phyloP scores from a whole-genome alignment of 2,797 vertebrate species.

The Lindbergichthys nudifrons region DNA sequence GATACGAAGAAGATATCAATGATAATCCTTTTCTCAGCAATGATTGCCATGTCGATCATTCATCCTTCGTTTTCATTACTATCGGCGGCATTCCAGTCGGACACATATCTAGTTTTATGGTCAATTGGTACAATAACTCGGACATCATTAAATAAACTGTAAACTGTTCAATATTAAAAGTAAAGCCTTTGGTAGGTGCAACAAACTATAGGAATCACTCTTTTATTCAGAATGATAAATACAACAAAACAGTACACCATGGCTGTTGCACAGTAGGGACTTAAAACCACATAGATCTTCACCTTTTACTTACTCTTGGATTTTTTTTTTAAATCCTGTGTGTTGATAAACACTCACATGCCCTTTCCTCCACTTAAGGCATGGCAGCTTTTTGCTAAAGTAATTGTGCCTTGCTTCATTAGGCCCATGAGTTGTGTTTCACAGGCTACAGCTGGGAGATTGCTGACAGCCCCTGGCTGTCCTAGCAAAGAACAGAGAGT shows the following conservation, averaged over 20 bases:
- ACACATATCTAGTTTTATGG: not conserved
- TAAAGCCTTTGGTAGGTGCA: not conserved
- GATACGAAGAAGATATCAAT: not conserved
- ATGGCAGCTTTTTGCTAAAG: constrained; percentile 71
- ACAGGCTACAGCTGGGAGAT: constrained; percentile 79
- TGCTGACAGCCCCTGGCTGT: constrained; percentile 78
- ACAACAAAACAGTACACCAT: not conserved
- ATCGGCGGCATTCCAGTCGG: not conserved
- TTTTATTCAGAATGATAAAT: not conserved
- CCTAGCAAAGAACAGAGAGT: constrained; percentile 61
- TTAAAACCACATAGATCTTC: constrained; percentile 15
- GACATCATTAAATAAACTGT: not conserved
- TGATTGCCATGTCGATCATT: not conserved
- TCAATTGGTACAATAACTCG: not conserved
- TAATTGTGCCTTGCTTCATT: constrained; percentile 82
- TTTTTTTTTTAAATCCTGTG: constrained; percentile 15
- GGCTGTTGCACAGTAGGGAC: not conserved
- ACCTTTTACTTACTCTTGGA: constrained; percentile 19
- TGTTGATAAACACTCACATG: constrained; percentile 55
- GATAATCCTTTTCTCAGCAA: not conserved
- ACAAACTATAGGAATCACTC: not conserved
- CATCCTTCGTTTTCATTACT: not conserved
- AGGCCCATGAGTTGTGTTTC: constrained; percentile 77
- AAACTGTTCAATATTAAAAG: not conserved
- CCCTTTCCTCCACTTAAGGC: constrained; percentile 54